phyloP scores from a whole-genome alignment of 2,113 vertebrate genomes.

The Microtus ochrogaster region DNA sequence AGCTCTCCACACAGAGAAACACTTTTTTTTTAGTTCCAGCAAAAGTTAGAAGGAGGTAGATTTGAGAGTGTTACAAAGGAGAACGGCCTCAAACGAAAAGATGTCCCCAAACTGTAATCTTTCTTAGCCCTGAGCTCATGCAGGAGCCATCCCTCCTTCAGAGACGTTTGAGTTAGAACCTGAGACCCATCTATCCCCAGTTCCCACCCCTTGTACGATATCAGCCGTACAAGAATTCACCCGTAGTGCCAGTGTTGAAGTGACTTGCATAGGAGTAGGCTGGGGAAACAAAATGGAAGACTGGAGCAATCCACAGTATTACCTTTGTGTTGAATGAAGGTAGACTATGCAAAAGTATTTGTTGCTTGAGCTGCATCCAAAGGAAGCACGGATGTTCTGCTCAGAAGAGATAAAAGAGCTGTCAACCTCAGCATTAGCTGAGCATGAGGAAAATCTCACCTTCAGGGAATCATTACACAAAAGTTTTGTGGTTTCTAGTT shows the following conservation, averaged over 20 bases:
- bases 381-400: background rate
- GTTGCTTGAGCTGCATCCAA: background rate
- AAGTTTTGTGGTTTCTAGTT: background rate
- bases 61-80: conserved; percentile 1
- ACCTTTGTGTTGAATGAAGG: background rate
- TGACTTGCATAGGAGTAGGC: background rate
- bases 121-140: background rate
- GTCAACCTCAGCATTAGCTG: background rate
- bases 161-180: background rate
- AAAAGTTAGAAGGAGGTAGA: background rate
- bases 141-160: background rate
- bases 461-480: background rate
- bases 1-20: background rate
- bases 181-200: background rate
- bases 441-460: conserved; percentile 22
- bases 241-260: background rate
- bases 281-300: background rate
- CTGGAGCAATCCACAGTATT: background rate
- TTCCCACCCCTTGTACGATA: background rate
- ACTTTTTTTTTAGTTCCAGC: background rate
- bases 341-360: background rate
- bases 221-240: background rate
- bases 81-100: background rate
- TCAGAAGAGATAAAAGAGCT: background rate
- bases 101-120: background rate